phyloP scores from a whole-genome alignment of 1,140 invertebrate species.

The Sitobion miscanthi region DNA sequence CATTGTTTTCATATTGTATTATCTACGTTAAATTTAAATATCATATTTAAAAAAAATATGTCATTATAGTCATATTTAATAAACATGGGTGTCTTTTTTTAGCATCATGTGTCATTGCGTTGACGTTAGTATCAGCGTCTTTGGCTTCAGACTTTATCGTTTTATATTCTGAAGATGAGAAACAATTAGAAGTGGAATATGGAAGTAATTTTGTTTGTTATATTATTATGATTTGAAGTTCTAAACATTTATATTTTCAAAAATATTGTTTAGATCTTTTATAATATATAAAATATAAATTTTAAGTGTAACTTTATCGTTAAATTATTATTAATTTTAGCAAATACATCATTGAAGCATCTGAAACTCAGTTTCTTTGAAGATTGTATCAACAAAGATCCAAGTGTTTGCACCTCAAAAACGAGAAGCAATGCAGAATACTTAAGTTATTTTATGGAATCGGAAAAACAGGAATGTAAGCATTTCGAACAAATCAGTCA shows the following conservation, averaged over 20 bases:
- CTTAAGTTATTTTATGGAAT: neutral
- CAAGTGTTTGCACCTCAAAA: neutral
- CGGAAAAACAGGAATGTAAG: slow-evolving; percentile 7
- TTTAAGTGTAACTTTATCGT: neutral
- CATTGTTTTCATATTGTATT: too few relatives aligned
- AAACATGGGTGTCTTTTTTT: neutral
- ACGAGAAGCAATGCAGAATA: neutral
- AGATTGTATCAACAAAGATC: neutral
- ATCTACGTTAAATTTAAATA: too few relatives aligned
- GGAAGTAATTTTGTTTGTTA: neutral
- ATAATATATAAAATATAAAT: too few relatives aligned
- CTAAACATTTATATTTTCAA: too few relatives aligned
- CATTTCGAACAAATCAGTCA: neutral
- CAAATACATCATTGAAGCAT: neutral
- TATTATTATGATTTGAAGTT: neutral
- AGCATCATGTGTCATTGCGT: neutral
- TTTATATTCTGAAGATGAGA: neutral
- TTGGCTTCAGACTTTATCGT: neutral
- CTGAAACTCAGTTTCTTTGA: neutral
- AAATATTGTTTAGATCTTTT: too few relatives aligned
- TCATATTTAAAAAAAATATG: neutral
- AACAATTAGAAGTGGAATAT: neutral
- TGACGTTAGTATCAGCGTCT: neutral
- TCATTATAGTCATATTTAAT: neutral
- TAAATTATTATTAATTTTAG: neutral